phyloP scores from a whole-genome alignment of 2,113 vertebrate species.

The Centropristis striata region DNA sequence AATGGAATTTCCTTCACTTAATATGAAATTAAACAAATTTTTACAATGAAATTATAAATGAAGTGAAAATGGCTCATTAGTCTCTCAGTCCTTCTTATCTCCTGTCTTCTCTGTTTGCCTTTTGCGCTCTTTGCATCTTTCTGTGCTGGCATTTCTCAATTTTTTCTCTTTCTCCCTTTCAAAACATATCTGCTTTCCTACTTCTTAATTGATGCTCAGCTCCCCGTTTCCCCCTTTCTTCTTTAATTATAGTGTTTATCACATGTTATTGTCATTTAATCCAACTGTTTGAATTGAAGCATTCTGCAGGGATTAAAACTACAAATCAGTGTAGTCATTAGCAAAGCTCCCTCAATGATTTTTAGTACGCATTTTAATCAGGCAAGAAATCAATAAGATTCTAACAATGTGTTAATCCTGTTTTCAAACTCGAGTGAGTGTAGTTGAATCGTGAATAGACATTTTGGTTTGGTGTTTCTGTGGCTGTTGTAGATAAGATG shows the following conservation, averaged over 20 bases:
- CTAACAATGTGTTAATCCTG: conserved; percentile 45
- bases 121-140: background rate
- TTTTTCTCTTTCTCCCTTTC: conserved; percentile 16
- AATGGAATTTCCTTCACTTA: background rate
- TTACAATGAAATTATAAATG: conserved; percentile 19
- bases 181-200: conserved; percentile 37
- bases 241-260: conserved; percentile 69
- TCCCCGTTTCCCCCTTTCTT: conserved; percentile 39
- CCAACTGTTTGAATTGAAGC: conserved; percentile 51
- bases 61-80: conserved; percentile 41
- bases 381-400: conserved; percentile 57
- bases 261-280: conserved; percentile 57
- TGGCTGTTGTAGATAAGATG: conserved; percentile 39
- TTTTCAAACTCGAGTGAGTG: conserved; percentile 31
- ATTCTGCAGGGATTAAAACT: conserved; percentile 54
- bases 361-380: conserved; percentile 49
- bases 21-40: background rate
- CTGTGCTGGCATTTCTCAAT: conserved; percentile 3
- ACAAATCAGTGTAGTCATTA: conserved; percentile 59
- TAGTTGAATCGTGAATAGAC: conserved; percentile 27
- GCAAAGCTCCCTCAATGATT: conserved; percentile 55
- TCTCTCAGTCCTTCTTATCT: background rate
- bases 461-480: conserved; percentile 7
- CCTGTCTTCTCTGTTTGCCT: background rate
- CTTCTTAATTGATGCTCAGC: conserved; percentile 50